Evolutionary conservation across 1,140 invertebrate species (phyloP).

Genomic region (Rhyzopertha dominica): DNA sequence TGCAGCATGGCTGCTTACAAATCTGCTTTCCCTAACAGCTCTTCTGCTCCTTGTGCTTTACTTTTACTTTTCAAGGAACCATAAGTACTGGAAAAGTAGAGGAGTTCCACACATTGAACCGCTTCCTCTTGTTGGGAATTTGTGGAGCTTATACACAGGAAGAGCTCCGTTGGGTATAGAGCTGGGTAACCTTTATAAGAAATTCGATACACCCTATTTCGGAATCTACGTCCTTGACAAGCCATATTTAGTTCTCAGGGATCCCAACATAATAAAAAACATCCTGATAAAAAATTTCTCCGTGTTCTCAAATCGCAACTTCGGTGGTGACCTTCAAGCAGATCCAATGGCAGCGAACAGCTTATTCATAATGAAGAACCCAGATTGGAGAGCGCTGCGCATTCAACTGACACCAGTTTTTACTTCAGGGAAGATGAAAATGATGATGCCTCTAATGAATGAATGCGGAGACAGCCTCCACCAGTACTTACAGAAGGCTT

Average conservation of each 20-base stretch:
- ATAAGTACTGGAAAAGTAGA: constrained; percentile 40
- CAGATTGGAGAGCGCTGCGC: constrained; percentile 28
- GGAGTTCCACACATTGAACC: constrained; percentile 39
- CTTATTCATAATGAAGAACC: constrained; percentile 29
- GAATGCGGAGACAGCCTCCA: constrained; percentile 19
- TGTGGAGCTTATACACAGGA: constrained; percentile 38
- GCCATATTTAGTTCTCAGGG: constrained; percentile 45
- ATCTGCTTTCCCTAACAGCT: no score
- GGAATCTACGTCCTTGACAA: constrained; percentile 45
- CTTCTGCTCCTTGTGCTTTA: no score
- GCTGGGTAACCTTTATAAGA: constrained; percentile 29
- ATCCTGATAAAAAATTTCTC: constrained; percentile 50
- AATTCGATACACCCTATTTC: constrained; percentile 41
- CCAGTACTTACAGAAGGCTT: constrained; percentile 18
- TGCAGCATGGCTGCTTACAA: no score
- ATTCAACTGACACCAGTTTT: constrained; percentile 29
- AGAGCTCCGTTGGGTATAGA: constrained; percentile 37
- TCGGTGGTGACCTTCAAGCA: constrained; percentile 34
- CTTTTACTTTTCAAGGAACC: no score
- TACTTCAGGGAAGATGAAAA: constrained; percentile 33
- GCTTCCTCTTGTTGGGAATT: constrained; percentile 40
- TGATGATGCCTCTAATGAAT: constrained; percentile 30
- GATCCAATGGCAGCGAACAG: constrained; percentile 39
- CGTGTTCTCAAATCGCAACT: constrained; percentile 45
- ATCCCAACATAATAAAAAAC: constrained; percentile 48